Evolutionary conservation across 2,888 invertebrate genomes (phyloP).

Genomic region (Elmis aenea): DNA sequence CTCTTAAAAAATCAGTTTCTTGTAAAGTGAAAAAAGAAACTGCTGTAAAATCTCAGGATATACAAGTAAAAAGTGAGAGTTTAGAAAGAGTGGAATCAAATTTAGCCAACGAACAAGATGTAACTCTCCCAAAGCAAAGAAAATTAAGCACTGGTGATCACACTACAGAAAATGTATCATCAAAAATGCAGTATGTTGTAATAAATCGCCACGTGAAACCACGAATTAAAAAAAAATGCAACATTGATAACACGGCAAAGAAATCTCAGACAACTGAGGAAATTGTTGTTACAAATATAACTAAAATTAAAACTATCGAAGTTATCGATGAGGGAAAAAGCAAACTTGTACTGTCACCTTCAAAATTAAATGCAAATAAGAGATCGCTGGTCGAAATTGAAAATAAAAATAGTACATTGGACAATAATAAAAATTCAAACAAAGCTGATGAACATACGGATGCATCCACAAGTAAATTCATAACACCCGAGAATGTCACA

Average conservation of each 20-base stretch:
- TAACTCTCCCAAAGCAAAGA: slow-evolving; percentile 3
- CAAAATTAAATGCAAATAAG: slow-evolving; percentile 34
- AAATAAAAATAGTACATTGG: neutral
- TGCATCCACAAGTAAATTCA: neutral
- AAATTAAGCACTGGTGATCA: slow-evolving; percentile 4
- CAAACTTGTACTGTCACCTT: slow-evolving; percentile 31
- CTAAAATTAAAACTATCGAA: slow-evolving; percentile 23
- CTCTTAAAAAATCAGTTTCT: too few species aligned
- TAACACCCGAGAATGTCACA: too few species aligned
- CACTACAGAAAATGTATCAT: neutral
- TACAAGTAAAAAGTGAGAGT: too few species aligned
- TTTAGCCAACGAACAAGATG: neutral
- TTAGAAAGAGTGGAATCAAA: too few species aligned
- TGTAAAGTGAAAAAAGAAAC: too few species aligned
- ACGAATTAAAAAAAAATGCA: slow-evolving; percentile 31
- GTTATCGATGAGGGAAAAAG: slow-evolving; percentile 19
- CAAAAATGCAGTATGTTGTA: slow-evolving; percentile 9
- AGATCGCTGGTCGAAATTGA: slow-evolving; percentile 25
- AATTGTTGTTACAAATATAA: slow-evolving; percentile 20
- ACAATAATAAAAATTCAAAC: neutral
- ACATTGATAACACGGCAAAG: slow-evolving; percentile 23
- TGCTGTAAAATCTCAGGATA: too few species aligned
- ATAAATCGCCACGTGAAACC: slow-evolving; percentile 27
- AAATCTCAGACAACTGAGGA: slow-evolving; percentile 16
- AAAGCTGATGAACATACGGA: neutral